These are phyloP conservation scores for Oxygymnocypris stewartii DNA, from an alignment of 2,113 vertebrate species.

Conservation along the genomic window DNA sequence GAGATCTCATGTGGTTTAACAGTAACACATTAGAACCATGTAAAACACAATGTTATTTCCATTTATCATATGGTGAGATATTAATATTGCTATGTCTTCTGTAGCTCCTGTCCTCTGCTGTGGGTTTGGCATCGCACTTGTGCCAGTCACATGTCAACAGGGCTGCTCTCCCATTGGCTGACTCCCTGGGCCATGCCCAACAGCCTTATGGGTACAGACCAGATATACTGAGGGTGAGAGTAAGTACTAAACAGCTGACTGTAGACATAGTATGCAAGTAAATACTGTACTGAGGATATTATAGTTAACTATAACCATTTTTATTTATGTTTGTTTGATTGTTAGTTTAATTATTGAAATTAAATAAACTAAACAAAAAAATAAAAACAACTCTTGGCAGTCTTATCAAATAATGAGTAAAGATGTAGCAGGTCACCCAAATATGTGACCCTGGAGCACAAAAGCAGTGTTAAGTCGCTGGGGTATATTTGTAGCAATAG, in stretches of 20 bases:
- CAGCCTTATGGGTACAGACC: conserved; percentile 55
- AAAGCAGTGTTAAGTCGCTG: no score
- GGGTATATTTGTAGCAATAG: no score
- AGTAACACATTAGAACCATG: neutral
- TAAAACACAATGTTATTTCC: neutral
- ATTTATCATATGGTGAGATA: neutral
- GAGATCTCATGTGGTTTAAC: neutral
- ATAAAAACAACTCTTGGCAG: no score
- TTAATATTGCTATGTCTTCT: conserved; percentile 40
- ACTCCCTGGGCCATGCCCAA: conserved; percentile 23
- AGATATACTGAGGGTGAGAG: neutral
- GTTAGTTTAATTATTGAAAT: no score
- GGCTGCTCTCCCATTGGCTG: conserved; percentile 47
- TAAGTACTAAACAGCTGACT: neutral
- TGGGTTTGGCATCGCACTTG: conserved; percentile 56
- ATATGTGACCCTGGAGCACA: no score
- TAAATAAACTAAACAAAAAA: no score
- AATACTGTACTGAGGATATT: neutral
- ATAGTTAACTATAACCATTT: no score
- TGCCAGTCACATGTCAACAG: conserved; percentile 53
- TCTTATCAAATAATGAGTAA: neutral
- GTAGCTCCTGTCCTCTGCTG: conserved; percentile 62
- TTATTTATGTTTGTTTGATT: no score
- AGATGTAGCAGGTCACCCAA: neutral
- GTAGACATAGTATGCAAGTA: neutral